Conservation (phyloP, 2,888 invertebrate species). For the Cantharis rustica region DNA sequence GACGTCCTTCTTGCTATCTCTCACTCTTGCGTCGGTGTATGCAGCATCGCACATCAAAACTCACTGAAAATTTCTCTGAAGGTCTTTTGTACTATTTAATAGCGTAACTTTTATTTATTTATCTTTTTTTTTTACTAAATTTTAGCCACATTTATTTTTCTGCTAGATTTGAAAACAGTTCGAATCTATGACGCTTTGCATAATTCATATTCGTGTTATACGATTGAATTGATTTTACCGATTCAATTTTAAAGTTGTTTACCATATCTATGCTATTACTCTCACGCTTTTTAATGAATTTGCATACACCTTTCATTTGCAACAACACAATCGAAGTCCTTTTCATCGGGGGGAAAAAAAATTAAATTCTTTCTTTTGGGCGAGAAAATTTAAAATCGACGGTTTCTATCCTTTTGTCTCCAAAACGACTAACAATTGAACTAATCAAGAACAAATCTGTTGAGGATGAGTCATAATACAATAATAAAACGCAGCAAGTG, state of each 20-base stretch:
- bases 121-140: not conserved
- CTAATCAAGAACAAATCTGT: conserved; percentile 36
- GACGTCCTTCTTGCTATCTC: conserved; percentile 32
- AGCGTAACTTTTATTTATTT: not conserved
- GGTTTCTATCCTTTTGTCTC: not conserved
- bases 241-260: conserved; percentile 38
- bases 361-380: not conserved
- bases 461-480: conserved; percentile 38
- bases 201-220: conserved; percentile 37
- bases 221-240: conserved; percentile 35
- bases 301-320: conserved; percentile 33
- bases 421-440: conserved; percentile 27
- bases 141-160: conserved; percentile 10
- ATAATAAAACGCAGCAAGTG: conserved; percentile 42
- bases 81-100: not conserved
- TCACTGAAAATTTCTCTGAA: not conserved
- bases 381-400: not conserved
- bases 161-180: conserved; percentile 20
- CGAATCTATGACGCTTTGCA: conserved; percentile 28
- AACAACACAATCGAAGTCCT: conserved; percentile 16
- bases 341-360: not conserved
- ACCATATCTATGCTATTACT: conserved; percentile 36
- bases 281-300: conserved; percentile 29
- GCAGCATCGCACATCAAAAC: conserved; percentile 22
- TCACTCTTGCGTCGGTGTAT: conserved; percentile 42